Base-by-base conservation (phyloP, 2,888 invertebrate genomes). In the Nipponacmea schrenckii region DNA sequence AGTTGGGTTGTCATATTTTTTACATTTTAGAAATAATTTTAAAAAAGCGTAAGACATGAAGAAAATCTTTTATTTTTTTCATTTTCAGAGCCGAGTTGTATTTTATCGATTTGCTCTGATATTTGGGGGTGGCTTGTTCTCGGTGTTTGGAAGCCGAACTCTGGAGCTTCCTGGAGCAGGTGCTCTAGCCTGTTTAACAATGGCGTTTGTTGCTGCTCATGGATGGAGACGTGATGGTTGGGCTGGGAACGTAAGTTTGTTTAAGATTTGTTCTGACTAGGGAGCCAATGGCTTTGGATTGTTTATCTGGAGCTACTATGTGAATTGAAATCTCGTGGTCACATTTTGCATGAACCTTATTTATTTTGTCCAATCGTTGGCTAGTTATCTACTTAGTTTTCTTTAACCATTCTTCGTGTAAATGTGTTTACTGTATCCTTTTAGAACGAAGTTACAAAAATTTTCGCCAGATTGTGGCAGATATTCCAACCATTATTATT, bases 381-480 rank as follows among this genome's bases (percentile, higher is more conserved):
- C 39, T 39, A 5, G 39, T 39, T 1, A 10, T 8, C 39, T 39
- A 2, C 7, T 39, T 1, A 39, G 39, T 39, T 39, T 39, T 39
- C 39, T 39, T 39, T 39, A 39, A 2, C n/a, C 10, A 39, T 39
- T 39, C 39, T 8, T 7, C 10, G 7, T 39, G 8, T 39, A 8
- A 39, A 31, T 15, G 14, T 15, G 27, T 56, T 8, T 56, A 26
- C 68, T 31, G 77, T 76, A 82, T 31, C 77, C 70, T 86, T 85
- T 1, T 84, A 92, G 92, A 95, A 96, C 89, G 72, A 77, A 0
- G 95, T 96, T 0, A 93, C 94, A 0, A 94, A 94, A 0, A 93
- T 95, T 12, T 95, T 96, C 84, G 95, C 95, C 89, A 93, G 95
- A 76, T 93, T 96, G 89, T 97, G 97, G 97, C 94, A 95, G 93